Base-by-base conservation (phyloP, 2,113 vertebrate genomes). In the Setophaga petechia region DNA sequence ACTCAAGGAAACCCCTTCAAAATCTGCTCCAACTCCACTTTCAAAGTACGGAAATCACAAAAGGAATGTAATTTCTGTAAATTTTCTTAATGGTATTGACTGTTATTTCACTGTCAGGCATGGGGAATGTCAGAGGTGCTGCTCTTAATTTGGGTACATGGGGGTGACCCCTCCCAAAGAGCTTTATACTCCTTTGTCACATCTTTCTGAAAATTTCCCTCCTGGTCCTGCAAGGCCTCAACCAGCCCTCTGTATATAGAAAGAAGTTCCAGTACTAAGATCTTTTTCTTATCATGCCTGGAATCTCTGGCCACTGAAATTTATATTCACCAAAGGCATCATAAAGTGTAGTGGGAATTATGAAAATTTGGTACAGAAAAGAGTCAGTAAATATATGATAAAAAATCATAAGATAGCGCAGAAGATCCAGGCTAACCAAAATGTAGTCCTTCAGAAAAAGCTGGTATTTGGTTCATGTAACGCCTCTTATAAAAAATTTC, bases 51-150 rank as follows among this genome's bases (percentile, higher is more conserved):
- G 54, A 79, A 79, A 67, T 59, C 33, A 59, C 23, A 72, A 82
- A 75, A 22, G 20, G 46, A 81, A 80, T 44, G 4, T 16, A n/a
- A 68, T 62, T 69, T 33, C 22, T 47, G 1, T 44, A 58, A 35
- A 4, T 54, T 84, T 84, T 66, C 69, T 74, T 49, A 33, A 44
- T 0, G 0, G 1, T 12, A 3, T 18, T 62, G 69, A 66, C 8
- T 44, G 9, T 28, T 72, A 62, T n/a, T 66, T 87, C 7, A 67
- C 5, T 74, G 15, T 66, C 20, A 7, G 18, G 3, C 1, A 4
- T 22, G 8, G 25, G 7, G 25, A 78, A 59, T 25, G 3, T 71
- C 82, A 78, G 47, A 74, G 3, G 4, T 35, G 7, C 33, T 52
- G 31, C 16, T 71, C 10, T 51, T 67, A 54, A 35, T 89, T 84